Conservation (phyloP, 2,113 vertebrate genomes). For the Naja naja region DNA sequence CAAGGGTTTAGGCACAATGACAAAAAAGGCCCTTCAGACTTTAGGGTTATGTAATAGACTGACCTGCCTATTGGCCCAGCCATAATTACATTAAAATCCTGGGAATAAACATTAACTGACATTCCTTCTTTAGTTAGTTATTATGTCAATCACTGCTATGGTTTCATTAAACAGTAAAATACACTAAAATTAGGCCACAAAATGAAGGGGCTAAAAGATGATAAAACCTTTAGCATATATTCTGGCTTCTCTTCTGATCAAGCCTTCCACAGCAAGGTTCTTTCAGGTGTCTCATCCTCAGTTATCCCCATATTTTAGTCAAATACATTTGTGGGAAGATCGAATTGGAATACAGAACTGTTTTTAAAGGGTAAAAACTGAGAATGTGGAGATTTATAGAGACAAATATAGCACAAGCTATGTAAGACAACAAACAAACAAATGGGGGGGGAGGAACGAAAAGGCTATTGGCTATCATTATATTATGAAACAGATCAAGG, state of each 20-base stretch:
- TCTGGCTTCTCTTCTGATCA: neutral
- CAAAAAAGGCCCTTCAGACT: neutral
- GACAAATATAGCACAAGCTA: neutral
- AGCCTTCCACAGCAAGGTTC: neutral
- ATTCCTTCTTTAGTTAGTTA: neutral
- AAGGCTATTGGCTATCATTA: neutral
- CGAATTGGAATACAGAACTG: neutral
- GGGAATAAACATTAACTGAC: neutral
- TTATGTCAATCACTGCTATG: neutral
- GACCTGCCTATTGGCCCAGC: neutral
- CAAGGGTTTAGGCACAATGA: neutral
- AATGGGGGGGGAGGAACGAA: neutral
- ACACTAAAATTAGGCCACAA: neutral
- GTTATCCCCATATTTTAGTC: neutral
- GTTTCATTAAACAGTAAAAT: neutral
- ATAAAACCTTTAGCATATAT: neutral
- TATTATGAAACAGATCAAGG: neutral
- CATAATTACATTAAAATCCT: neutral
- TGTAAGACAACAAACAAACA: neutral
- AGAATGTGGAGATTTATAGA: neutral
- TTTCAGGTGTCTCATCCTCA: neutral
- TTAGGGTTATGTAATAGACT: neutral
- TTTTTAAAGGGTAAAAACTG: neutral
- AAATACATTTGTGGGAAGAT: neutral
- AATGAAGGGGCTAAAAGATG: neutral